Base-by-base conservation (phyloP, 2,113 vertebrate genomes). In the Mola mola region DNA sequence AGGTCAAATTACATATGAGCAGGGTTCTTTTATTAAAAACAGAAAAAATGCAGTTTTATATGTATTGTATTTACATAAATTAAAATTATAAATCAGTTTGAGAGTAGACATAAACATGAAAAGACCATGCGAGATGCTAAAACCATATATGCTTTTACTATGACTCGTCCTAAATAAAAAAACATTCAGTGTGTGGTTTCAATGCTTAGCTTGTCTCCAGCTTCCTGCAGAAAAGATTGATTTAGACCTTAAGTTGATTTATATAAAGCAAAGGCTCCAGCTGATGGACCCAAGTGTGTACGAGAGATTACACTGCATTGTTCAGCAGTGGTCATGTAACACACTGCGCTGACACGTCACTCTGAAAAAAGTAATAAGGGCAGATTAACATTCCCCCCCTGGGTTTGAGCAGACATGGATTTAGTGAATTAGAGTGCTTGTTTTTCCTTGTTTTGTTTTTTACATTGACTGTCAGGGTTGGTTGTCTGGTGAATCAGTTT, bases 231-330 rank as follows among this genome's bases (percentile, higher is more conserved):
- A 42, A 71, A 26, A 40, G 49, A 81, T 46, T 55, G 71, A 85
- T 76, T 66, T 44, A 33, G 46, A 63, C 31, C 46, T 67, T 67
- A 67, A 83, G 75, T 68, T 53, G 53, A 64, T 72, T 53, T 34
- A 41, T 82, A 88, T 85, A 81, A 83, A 87, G 66, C 63, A 64
- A 75, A 71, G 53, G 49, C 66, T 78, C 71, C 72, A n/a, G n/a
- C 49, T 81, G 75, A 84, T 66, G 76, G 52, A 79, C 38, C 60
- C 3, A 41, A 41, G 71, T 77, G 79, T 57, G 82, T 25, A 60
- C 12, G 25, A 64, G 75, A 79, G 79, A 88, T 84, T 79, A 61
- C 61, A 13, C 64, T 76, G 56, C 52, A 76, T 88, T 89, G 81
- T 87, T 78, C 77, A 60, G 66, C 72, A 84, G 75, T 80, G 77